Conservation (phyloP, 2,888 invertebrate species). For the Dioctria linearis region DNA sequence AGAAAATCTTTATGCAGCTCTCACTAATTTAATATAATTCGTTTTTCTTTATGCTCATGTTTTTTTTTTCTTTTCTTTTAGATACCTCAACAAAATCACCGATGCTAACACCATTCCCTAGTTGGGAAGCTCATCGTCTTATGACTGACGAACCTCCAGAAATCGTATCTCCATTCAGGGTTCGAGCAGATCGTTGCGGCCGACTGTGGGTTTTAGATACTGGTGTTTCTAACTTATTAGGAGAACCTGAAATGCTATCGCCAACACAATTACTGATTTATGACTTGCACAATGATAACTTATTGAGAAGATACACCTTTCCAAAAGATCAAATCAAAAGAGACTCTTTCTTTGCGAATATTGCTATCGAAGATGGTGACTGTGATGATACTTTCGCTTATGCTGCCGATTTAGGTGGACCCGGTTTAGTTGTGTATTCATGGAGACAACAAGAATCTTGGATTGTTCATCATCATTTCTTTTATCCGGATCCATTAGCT, state of each 20-base stretch:
- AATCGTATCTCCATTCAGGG: constrained; percentile 81
- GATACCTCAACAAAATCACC: constrained; percentile 79
- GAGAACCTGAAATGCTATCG: constrained; percentile 72
- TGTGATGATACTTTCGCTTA: constrained; percentile 83
- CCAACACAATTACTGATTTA: constrained; percentile 80
- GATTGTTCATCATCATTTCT: constrained; percentile 81
- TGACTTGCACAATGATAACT: constrained; percentile 79
- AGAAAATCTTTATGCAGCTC: background rate
- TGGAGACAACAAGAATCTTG: constrained; percentile 81
- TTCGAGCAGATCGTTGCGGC: constrained; percentile 82
- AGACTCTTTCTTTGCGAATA: constrained; percentile 82
- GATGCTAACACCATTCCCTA: constrained; percentile 82
- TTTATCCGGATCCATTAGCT: constrained; percentile 80
- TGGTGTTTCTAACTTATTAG: constrained; percentile 77
- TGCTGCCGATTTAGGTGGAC: constrained; percentile 79
- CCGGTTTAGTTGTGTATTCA: constrained; percentile 83
- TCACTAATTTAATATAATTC: background rate
- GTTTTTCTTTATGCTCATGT: background rate
- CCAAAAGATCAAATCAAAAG: constrained; percentile 78
- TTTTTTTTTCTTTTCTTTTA: constrained; percentile 69
- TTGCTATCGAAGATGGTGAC: constrained; percentile 82
- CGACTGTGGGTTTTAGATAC: constrained; percentile 86
- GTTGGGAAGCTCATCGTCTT: constrained; percentile 83
- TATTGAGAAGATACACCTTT: constrained; percentile 78
- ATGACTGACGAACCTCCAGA: constrained; percentile 74